Percentiles rank a stretch among this genome's conserved stretches.
Conservation (phyloP, 2,113 vertebrate species). For the Zosterops lateralis region DNA sequence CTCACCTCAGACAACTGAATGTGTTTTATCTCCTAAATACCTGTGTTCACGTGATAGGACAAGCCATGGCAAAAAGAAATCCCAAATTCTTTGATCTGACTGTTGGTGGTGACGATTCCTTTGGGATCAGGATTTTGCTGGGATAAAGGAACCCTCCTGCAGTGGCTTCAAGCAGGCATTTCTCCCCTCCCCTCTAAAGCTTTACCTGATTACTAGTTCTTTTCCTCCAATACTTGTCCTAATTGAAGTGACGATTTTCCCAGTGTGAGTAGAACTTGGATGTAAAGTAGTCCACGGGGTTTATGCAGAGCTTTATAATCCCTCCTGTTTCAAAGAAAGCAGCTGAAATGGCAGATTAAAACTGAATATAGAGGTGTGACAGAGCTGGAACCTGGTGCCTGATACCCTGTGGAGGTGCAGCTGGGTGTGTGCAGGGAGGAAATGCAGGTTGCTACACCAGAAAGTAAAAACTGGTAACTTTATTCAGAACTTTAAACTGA, state of each 20-base stretch:
- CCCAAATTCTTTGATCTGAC: not conserved
- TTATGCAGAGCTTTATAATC: not conserved
- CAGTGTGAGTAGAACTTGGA: not conserved
- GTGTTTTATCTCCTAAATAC: not conserved
- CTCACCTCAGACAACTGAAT: not conserved
- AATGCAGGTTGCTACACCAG: not conserved
- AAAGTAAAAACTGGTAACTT: slow-evolving; percentile 65
- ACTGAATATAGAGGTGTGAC: not conserved
- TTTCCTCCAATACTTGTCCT: not conserved
- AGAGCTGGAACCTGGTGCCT: slow-evolving; percentile 61
- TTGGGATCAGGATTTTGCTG: not conserved
- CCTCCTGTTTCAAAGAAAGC: slow-evolving; percentile 8
- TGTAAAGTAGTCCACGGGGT: not conserved
- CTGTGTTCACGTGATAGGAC: not conserved
- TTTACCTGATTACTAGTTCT: not conserved
- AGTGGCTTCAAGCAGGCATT: not conserved
- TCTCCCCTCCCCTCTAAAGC: not conserved
- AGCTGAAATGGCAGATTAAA: not conserved
- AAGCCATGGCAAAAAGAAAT: not conserved
- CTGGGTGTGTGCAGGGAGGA: slow-evolving; percentile 11
- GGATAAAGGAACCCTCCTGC: not conserved
- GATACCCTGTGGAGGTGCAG: slow-evolving; percentile 64
- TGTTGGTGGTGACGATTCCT: not conserved
- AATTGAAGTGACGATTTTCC: not conserved
- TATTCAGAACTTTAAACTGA: not conserved